Percentiles rank a stretch among this genome's conserved stretches.
Evolutionary conservation across 2,888 invertebrate species (phyloP).

Genomic region (Cyclophora albipunctata): DNA sequence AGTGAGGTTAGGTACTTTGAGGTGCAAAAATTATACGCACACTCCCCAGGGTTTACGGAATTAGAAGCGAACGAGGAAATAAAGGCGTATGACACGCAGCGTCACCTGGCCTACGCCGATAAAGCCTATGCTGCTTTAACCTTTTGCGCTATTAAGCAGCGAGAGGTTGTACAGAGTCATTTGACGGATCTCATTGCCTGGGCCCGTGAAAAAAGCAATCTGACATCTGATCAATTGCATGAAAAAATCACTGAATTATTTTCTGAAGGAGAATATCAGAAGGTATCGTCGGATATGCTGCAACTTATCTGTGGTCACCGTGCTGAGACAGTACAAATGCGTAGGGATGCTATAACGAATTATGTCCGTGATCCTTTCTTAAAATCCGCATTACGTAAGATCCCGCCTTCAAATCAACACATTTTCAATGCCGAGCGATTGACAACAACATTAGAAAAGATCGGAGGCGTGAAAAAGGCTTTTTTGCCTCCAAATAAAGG

Average conservation of each 20-base stretch:
- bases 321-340: slow-evolving; percentile 11
- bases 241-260: slow-evolving; percentile 5
- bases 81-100: slow-evolving; percentile 12
- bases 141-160: slow-evolving; percentile 17
- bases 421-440: slow-evolving; percentile 11
- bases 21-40: slow-evolving; percentile 13
- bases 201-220: slow-evolving; percentile 1
- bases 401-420: slow-evolving; percentile 6
- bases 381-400: slow-evolving; percentile 6
- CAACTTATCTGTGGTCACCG: slow-evolving; percentile 4
- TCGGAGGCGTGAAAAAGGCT: slow-evolving; percentile 16
- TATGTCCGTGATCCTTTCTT: slow-evolving; percentile 10
- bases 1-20: slow-evolving; percentile 12
- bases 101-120: slow-evolving; percentile 13
- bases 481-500: slow-evolving; percentile 11
- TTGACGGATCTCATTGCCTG: slow-evolving; percentile 8
- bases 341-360: slow-evolving; percentile 9
- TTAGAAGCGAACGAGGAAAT: slow-evolving; percentile 17
- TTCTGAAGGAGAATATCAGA: slow-evolving; percentile 6
- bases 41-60: slow-evolving; percentile 14
- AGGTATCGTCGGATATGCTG: slow-evolving; percentile 9
- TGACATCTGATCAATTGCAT: slow-evolving; percentile 1
- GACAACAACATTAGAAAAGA: slow-evolving; percentile 14
- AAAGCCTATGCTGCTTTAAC: slow-evolving; percentile 18
- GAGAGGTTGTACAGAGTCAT: slow-evolving; percentile 10